Evolutionary conservation across 2,113 vertebrate species (phyloP).

Genomic region (Strigops habroptila): DNA sequence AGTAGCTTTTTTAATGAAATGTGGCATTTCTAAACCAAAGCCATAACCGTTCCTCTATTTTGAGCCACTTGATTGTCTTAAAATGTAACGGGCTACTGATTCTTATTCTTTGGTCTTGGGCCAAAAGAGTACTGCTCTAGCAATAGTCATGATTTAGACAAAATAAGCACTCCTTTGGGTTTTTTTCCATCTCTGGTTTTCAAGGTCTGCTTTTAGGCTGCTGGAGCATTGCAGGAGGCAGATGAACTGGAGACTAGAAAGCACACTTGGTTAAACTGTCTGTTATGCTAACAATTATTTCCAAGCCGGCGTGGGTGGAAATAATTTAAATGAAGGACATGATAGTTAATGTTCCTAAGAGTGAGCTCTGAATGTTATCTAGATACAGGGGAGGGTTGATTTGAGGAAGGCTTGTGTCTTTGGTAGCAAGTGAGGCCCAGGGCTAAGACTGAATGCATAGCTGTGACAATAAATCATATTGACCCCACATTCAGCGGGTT

Average conservation of each 20-base stretch:
- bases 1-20: conserved; percentile 31
- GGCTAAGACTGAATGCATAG: neutral
- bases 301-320: neutral
- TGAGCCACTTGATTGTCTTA: neutral
- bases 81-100: conserved; percentile 31
- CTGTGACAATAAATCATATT: neutral
- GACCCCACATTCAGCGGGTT: neutral
- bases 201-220: neutral
- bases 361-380: neutral
- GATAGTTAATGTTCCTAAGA: neutral
- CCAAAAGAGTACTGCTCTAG: neutral
- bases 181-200: neutral
- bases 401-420: neutral
- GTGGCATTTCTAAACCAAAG: conserved; percentile 3
- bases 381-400: neutral
- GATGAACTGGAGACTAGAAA: neutral
- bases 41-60: neutral
- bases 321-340: neutral
- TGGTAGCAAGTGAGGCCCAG: neutral
- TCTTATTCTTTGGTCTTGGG: conserved; percentile 16
- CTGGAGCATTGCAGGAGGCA: neutral
- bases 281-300: neutral
- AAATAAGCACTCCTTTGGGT: neutral
- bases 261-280: neutral
- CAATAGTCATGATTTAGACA: conserved; percentile 18